Conservation (phyloP, 2,797 vertebrate genomes). For the Amphiprion clarkii region DNA sequence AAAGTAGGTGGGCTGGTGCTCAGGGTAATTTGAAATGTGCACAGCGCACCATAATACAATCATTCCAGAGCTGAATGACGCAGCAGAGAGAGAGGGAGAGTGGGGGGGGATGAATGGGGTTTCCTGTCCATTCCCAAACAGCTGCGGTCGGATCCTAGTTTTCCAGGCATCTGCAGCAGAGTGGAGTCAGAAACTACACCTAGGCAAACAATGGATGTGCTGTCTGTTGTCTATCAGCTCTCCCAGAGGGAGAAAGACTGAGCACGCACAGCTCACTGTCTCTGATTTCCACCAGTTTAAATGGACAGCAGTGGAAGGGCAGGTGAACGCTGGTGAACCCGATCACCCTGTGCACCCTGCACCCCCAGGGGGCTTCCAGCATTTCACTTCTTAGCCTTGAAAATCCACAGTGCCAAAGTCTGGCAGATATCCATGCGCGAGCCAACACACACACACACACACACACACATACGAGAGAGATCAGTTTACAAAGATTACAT, state of each 20-base stretch:
- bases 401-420: conserved; percentile 46
- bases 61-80: conserved; percentile 67
- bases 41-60: conserved; percentile 55
- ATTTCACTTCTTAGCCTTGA: conserved; percentile 47
- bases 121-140: conserved; percentile 72
- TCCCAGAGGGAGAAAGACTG: conserved; percentile 26
- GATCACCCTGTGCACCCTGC: conserved; percentile 76
- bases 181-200: conserved; percentile 51
- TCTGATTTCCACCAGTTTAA: conserved; percentile 24
- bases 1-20: conserved; percentile 58
- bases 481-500: conserved; percentile 62
- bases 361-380: conserved; percentile 68
- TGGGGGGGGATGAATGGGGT: conserved; percentile 44
- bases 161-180: conserved; percentile 62
- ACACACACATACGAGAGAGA: conserved; percentile 15
- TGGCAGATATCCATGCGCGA: conserved; percentile 61
- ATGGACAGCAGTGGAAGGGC: conserved; percentile 14
- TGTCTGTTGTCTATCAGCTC: conserved; percentile 51
- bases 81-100: conserved; percentile 47
- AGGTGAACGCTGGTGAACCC: conserved; percentile 62
- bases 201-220: conserved; percentile 53
- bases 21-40: conserved; percentile 65
- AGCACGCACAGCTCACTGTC: conserved; percentile 1
- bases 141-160: conserved; percentile 54
- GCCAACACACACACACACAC: conserved; percentile 4